A percentile compares a stretch with the other conserved stretches of the same genome.
phyloP scores from a whole-genome alignment of 1,140 invertebrate genomes.

The Elymnias hypermnestra region DNA sequence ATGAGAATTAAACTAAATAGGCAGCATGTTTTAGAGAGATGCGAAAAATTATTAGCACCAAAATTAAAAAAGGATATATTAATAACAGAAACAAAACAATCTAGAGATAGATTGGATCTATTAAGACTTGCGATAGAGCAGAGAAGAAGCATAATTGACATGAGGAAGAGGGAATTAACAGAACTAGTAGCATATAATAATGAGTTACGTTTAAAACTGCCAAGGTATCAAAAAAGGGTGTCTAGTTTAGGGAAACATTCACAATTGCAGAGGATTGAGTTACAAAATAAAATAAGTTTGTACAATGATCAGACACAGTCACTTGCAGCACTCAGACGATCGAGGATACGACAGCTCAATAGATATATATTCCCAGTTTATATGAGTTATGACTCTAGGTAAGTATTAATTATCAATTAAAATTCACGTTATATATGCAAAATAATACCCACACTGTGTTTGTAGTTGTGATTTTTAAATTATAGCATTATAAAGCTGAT shows the following conservation, averaged over 20 bases:
- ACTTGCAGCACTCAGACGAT: constrained; percentile 79
- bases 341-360: constrained; percentile 81
- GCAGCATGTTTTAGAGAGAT: constrained; percentile 77
- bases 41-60: constrained; percentile 75
- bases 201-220: constrained; percentile 76
- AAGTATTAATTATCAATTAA: too few species aligned
- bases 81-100: constrained; percentile 78
- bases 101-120: constrained; percentile 79
- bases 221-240: constrained; percentile 80
- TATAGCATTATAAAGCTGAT: too few species aligned
- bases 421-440: too few species aligned
- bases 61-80: constrained; percentile 79
- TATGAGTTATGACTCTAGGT: constrained; percentile 63
- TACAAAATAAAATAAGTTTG: constrained; percentile 68
- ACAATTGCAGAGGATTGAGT: constrained; percentile 69
- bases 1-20: constrained; percentile 77
- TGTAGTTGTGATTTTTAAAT: too few species aligned
- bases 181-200: constrained; percentile 77
- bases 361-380: constrained; percentile 87
- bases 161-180: constrained; percentile 73
- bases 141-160: constrained; percentile 77
- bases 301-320: constrained; percentile 76
- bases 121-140: constrained; percentile 80
- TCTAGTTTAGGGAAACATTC: constrained; percentile 78
- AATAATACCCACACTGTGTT: too few species aligned